These are phyloP conservation scores for Protobothrops mucrosquamatus DNA, from an alignment of 2,113 vertebrate species.

Conservation along the genomic window DNA sequence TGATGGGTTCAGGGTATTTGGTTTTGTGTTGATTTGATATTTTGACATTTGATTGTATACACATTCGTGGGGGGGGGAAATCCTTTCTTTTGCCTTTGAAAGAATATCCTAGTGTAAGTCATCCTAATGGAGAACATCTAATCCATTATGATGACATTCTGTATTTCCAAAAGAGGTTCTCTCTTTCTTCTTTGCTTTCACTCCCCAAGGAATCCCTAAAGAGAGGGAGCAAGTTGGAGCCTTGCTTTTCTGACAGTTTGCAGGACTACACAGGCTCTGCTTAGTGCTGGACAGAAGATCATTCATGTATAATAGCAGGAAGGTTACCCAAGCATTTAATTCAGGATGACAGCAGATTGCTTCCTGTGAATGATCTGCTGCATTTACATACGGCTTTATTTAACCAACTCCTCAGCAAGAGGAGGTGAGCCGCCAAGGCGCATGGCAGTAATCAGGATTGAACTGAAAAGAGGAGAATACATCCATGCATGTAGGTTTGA, in stretches of 20 bases:
- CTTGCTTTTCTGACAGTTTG: not conserved
- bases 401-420: not conserved
- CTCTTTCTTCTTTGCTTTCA: not conserved
- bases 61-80: not conserved
- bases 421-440: not conserved
- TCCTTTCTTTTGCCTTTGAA: not conserved
- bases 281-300: constrained; percentile 6
- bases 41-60: not conserved
- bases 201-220: not conserved
- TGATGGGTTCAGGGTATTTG: not conserved
- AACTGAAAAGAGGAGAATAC: not conserved
- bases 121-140: not conserved
- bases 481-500: not conserved
- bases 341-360: constrained; percentile 19
- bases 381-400: not conserved
- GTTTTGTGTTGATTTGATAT: not conserved
- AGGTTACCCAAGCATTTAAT: constrained; percentile 21
- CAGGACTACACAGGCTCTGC: not conserved
- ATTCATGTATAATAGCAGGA: not conserved
- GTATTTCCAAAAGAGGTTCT: not conserved
- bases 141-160: not conserved
- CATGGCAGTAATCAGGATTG: not conserved
- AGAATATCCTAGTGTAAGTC: not conserved
- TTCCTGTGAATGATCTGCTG: not conserved
- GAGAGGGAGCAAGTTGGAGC: not conserved